These are phyloP conservation scores for Amorpha juglandis DNA, from an alignment of 2,888 invertebrate genomes.

Conservation along the genomic window DNA sequence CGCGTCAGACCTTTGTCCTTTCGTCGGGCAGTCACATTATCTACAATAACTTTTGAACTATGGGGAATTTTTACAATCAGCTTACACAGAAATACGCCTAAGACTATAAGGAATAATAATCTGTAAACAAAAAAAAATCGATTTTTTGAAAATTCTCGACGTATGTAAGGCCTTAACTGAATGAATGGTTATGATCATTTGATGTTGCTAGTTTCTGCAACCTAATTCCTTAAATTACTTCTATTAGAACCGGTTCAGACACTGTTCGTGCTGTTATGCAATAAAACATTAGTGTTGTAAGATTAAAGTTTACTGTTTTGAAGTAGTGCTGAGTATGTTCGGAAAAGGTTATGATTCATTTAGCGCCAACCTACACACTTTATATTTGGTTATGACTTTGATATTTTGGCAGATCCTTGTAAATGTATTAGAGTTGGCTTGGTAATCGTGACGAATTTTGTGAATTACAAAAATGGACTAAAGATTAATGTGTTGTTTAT, in stretches of 20 bases:
- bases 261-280: neutral
- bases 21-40: too few relatives aligned
- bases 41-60: too few relatives aligned
- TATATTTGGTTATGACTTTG: neutral
- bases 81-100: too few relatives aligned
- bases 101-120: too few relatives aligned
- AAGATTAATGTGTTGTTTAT: neutral
- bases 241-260: slow-evolving; percentile 2
- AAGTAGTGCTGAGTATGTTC: neutral
- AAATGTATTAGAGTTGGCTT: neutral
- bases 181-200: slow-evolving; percentile 46
- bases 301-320: neutral
- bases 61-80: too few relatives aligned
- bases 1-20: too few relatives aligned
- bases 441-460: neutral
- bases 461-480: neutral
- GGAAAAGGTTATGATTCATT: slow-evolving; percentile 5
- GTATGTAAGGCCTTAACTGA: too few relatives aligned
- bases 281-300: neutral
- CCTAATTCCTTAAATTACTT: slow-evolving; percentile 43
- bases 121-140: too few relatives aligned
- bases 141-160: too few relatives aligned
- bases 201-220: slow-evolving; percentile 41
- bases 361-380: neutral
- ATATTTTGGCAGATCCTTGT: neutral